Percentiles rank a stretch among this genome's conserved stretches.
Conservation (phyloP, 2,113 vertebrate species). For the Pangasianodon gigas region DNA sequence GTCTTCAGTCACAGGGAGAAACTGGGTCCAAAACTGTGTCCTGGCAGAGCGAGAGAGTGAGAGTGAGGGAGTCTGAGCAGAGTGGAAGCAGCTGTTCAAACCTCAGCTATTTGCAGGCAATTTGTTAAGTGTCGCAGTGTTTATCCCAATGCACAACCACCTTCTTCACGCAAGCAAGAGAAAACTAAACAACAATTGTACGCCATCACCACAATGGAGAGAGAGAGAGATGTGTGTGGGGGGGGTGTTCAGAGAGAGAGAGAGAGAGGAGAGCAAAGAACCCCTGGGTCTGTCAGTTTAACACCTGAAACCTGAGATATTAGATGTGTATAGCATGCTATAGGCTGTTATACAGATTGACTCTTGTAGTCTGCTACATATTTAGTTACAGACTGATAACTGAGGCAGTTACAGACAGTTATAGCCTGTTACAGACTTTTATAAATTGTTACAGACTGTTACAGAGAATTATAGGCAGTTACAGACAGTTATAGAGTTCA, state of each 20-base stretch:
- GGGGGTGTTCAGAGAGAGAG: neutral
- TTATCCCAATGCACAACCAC: constrained; percentile 68
- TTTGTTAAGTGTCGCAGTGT: constrained; percentile 73
- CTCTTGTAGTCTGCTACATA: too few species aligned
- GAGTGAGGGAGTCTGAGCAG: constrained; percentile 53
- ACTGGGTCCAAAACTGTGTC: neutral
- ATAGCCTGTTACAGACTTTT: neutral
- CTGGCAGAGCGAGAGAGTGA: neutral
- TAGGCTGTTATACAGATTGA: neutral
- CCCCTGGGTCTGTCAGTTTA: neutral
- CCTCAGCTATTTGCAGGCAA: constrained; percentile 70
- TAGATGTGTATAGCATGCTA: neutral
- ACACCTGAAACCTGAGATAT: neutral
- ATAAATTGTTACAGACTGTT: neutral
- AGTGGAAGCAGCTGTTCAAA: constrained; percentile 75
- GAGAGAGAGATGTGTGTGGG: too few species aligned
- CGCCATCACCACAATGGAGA: constrained; percentile 15
- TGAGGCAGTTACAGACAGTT: neutral
- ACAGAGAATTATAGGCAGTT: neutral
- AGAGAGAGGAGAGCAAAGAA: neutral
- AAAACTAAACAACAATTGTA: constrained; percentile 68
- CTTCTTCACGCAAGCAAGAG: constrained; percentile 65
- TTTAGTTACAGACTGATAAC: neutral
- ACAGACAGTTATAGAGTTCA: neutral
- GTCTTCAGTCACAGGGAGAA: neutral